A percentile compares a stretch with the other conserved stretches of the same genome.
Evolutionary conservation across 2,113 vertebrate genomes (phyloP).

Genomic region (Colossoma macropomum): DNA sequence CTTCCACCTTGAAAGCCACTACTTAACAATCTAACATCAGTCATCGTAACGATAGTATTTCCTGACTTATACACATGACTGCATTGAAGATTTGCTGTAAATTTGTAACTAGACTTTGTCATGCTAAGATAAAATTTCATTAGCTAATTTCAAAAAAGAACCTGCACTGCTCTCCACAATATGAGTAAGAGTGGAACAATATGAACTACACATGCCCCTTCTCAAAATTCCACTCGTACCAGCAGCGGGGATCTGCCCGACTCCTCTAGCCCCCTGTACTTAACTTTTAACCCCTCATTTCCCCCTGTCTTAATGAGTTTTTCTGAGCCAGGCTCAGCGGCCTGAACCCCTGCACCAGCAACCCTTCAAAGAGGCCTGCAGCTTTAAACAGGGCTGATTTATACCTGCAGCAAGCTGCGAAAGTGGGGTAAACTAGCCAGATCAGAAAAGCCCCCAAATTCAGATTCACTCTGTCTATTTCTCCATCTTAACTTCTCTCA

Average conservation of each 20-base stretch:
- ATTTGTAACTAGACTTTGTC: no score
- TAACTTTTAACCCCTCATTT: conserved; percentile 46
- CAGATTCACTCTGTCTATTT: background rate
- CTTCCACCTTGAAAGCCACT: no score
- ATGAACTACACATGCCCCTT: background rate
- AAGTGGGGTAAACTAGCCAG: background rate
- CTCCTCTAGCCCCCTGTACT: background rate
- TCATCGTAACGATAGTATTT: no score
- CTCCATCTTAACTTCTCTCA: background rate
- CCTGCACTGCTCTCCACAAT: background rate
- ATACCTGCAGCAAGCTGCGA: background rate
- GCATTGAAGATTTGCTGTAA: no score
- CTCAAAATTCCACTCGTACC: background rate
- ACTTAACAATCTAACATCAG: no score
- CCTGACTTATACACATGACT: no score
- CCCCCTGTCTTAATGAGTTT: conserved; percentile 44
- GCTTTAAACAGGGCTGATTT: conserved; percentile 29
- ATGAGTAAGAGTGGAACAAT: background rate
- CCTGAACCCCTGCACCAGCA: background rate
- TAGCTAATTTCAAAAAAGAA: background rate
- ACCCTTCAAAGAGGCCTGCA: conserved; percentile 23
- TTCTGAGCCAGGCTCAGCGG: background rate
- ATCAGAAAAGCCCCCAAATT: background rate
- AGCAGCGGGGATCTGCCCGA: no score
- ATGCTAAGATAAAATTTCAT: background rate